Percentiles rank a stretch among this genome's conserved stretches.
phyloP scores from a whole-genome alignment of 2,888 invertebrate genomes.

The Sesia bembeciformis region DNA sequence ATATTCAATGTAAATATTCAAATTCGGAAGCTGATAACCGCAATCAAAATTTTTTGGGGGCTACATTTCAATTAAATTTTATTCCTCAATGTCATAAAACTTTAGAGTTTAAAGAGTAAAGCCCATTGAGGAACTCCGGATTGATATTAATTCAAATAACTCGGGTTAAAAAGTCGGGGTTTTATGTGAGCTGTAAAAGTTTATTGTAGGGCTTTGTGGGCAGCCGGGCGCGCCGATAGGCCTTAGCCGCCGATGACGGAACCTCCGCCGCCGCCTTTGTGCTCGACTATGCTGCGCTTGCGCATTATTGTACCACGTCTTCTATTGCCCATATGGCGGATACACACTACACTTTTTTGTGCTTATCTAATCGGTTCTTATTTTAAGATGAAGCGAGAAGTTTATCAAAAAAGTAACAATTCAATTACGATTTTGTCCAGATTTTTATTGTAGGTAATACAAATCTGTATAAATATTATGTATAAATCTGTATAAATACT shows the following conservation, averaged over 20 bases:
- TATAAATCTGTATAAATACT: too few relatives aligned
- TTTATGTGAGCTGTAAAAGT: constrained; percentile 72
- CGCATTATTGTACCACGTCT: constrained; percentile 11
- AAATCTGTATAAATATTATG: too few relatives aligned
- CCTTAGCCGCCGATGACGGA: constrained; percentile 44
- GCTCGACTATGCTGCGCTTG: constrained; percentile 12
- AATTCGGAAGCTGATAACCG: constrained; percentile 73
- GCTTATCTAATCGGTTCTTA: too few relatives aligned
- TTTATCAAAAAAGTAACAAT: too few relatives aligned
- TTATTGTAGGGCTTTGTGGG: constrained; percentile 72
- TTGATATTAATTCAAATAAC: constrained; percentile 75
- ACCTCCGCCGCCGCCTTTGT: constrained; percentile 27
- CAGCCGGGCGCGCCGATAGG: constrained; percentile 68
- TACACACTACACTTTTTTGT: too few relatives aligned
- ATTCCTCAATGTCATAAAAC: constrained; percentile 71
- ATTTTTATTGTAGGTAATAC: too few relatives aligned
- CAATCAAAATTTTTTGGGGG: constrained; percentile 64
- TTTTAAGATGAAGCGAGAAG: too few relatives aligned
- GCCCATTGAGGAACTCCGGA: constrained; percentile 73
- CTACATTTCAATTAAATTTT: constrained; percentile 74
- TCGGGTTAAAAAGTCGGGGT: constrained; percentile 74
- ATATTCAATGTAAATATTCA: constrained; percentile 68
- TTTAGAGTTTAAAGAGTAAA: constrained; percentile 73
- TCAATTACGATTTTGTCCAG: too few relatives aligned
- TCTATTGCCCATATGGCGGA: background rate